Base-by-base conservation (phyloP, 2,888 invertebrate species). In the Endotricha flammealis region DNA sequence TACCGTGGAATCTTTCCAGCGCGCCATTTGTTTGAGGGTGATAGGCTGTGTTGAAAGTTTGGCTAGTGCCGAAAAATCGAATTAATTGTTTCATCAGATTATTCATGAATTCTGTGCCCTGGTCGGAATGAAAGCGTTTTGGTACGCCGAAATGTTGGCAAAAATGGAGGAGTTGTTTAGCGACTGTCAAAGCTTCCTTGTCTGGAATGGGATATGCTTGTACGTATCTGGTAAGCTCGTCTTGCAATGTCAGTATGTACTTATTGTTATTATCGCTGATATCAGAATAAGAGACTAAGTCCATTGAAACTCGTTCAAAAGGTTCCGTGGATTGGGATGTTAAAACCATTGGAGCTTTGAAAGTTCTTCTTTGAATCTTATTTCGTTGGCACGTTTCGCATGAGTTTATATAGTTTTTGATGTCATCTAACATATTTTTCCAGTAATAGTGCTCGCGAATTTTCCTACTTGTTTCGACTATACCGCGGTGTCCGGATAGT, bases 61-160 rank as follows among this genome's bases (percentile, higher is more conserved):
- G 50, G 43, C 55, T 61, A 3, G 57, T 57, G 47, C 60, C 48
- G 22, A 68, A 54, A 13, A 64, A 28, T 44, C 57, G 57, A n/a
- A 42, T 42, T 13, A 63, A 11, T 46, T 66, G 46, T 50, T 59
- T 57, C 2, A 71, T 42, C 29, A 68, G 14, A 5, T 63, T 42
- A 2, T 64, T 61, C 4, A 44, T 62, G 39, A 74, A 72, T 32
- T 72, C 55, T 7, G 57, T 42, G n/a, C 65, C 73, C 54, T 64
- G 54, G 45, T 78, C 72, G 1, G 69, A 56, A 9, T 75, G 37
- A 16, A 72, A 50, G 3, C 35, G 34, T 43, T 63, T 48, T 4
- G 70, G 65, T 28, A 66, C 55, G 23, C 67, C 66, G 42, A 68
- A 67, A 36, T 55, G 42, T 22, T 61, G 42, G 24, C 58, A 54